Base-by-base conservation (phyloP, 1,140 invertebrate species). In the Listronotus oregonensis region DNA sequence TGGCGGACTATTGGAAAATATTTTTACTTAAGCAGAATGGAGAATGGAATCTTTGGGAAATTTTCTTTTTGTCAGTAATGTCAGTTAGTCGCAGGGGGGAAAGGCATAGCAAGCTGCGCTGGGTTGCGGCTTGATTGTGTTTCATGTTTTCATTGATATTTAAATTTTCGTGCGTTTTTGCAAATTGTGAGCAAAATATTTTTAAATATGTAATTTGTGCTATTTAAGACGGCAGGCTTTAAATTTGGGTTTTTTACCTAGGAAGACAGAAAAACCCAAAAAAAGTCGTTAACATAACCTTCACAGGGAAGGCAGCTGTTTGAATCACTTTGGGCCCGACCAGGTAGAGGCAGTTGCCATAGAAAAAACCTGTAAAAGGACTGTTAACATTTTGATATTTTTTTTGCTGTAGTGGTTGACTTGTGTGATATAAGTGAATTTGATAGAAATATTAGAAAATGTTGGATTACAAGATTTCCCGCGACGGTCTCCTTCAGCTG, bases 401-500 rank as follows among this genome's bases (percentile, higher is more conserved):
- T n/a, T 42, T 54, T 43, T 44, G 21, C 37, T 64, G 61, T 64
- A 39, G 17, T 18, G 31, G 32, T 54, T 46, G 17, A 39, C 21
- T n/a, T 39, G 27, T 49, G 34, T 37, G 18, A 27, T 42, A 18
- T 47, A 18, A 44, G 49, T 62, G 50, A 12, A 32, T 17, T 56
- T 34, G 12, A 11, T 34, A n/a, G 51, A 31, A 21, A 52, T 15
- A 37, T 43, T 32, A 17, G 34, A 68, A 66, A 60, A 75, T 73
- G 72, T 63, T 72, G 72, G 68, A 69, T 64, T 72, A 71, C 61
- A 69, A 64, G 9, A 68, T 66, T 39, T 71, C 71, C 9, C 60
- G 64, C 43, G 84, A 87, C 79, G 86, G 86, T 69, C 82, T 88
- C 63, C 78, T 88, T 77, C 84, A 85, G 78, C 79, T 88, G 57